Percentiles rank a stretch among this genome's conserved stretches.
These are phyloP conservation scores for mouse (Mus musculus) DNA, from an alignment of 2,113 vertebrate species.

Conservation along the genomic window DNA sequence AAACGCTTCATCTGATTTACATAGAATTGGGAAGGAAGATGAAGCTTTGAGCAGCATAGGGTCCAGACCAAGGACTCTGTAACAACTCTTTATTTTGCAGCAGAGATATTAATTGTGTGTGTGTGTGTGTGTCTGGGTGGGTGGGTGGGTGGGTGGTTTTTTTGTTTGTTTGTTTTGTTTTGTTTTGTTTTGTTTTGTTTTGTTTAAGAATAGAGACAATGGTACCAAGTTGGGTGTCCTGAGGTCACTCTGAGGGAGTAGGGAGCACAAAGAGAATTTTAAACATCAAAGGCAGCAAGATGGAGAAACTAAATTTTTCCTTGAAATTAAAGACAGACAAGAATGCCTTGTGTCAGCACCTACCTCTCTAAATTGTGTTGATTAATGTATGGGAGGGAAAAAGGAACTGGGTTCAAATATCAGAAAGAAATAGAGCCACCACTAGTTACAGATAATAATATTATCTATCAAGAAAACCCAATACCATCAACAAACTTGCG, in stretches of 20 bases:
- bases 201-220: background rate
- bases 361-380: background rate
- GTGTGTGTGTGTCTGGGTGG: background rate
- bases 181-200: too few relatives aligned
- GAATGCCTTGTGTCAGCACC: background rate
- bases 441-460: slow-evolving; percentile 49
- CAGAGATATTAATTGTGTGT: background rate
- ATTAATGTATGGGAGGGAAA: background rate
- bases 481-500: slow-evolving; percentile 54
- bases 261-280: background rate
- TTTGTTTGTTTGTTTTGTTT: too few relatives aligned
- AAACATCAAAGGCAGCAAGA: background rate
- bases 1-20: background rate
- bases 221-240: background rate
- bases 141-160: too few relatives aligned
- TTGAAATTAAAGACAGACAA: background rate
- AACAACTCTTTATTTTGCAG: too few relatives aligned
- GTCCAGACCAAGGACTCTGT: background rate
- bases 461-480: slow-evolving; percentile 45
- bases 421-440: slow-evolving; percentile 28
- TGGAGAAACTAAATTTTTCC: background rate
- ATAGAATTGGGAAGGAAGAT: background rate
- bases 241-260: background rate
- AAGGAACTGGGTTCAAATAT: slow-evolving; percentile 25
- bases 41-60: background rate